These are phyloP conservation scores for Pempheris klunzingeri DNA, from an alignment of 2,797 vertebrate genomes.

Conservation along the genomic window DNA sequence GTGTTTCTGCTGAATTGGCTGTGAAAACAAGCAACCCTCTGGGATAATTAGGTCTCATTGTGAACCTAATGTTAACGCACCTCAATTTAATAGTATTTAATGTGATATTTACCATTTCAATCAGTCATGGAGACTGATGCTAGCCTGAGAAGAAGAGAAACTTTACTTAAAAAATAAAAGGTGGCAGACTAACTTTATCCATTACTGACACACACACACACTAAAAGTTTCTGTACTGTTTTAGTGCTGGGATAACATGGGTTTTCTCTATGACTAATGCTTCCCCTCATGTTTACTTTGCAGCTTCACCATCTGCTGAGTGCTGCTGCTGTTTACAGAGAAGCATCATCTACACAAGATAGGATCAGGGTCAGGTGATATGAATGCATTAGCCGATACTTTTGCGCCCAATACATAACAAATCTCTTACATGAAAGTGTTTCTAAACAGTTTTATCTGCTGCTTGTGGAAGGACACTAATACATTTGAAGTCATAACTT, in stretches of 20 bases:
- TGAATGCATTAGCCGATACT: not conserved
- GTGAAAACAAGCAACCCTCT: too few relatives aligned
- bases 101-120: not conserved
- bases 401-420: not conserved
- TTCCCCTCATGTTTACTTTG: constrained; percentile 45
- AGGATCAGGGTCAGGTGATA: constrained; percentile 26
- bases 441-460: constrained; percentile 1
- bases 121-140: not conserved
- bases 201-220: not conserved
- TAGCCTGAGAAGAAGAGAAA: not conserved
- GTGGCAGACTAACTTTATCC: not conserved
- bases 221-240: not conserved
- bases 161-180: not conserved
- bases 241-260: constrained; percentile 6
- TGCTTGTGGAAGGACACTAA: not conserved
- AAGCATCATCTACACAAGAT: constrained; percentile 24
- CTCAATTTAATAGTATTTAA: too few relatives aligned
- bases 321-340: constrained; percentile 30
- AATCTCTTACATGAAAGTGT: constrained; percentile 2
- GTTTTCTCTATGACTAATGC: constrained; percentile 23
- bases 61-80: too few relatives aligned
- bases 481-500: not conserved
- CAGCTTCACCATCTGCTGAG: constrained; percentile 33
- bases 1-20: too few relatives aligned
- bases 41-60: too few relatives aligned